These are phyloP conservation scores for Eilema caniola DNA, from an alignment of 2,888 invertebrate genomes.

Conservation along the genomic window DNA sequence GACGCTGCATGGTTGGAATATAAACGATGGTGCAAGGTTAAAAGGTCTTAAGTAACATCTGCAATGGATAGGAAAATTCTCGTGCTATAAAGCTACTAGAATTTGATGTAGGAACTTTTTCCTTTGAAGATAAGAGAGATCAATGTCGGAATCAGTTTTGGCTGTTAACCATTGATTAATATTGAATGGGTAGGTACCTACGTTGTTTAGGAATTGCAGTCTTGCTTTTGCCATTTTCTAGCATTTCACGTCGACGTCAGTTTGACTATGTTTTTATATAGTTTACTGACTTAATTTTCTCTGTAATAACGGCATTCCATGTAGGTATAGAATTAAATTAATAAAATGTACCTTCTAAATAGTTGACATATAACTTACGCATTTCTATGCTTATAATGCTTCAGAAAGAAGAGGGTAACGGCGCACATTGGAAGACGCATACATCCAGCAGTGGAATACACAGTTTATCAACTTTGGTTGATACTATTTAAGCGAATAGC, in stretches of 20 bases:
- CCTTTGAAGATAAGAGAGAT: background rate
- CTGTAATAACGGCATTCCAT: no score
- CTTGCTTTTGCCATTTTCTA: constrained; percentile 23
- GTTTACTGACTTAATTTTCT: background rate
- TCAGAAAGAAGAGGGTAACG: background rate
- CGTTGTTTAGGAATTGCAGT: constrained; percentile 15
- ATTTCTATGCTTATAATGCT: background rate
- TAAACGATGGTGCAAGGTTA: constrained; percentile 21
- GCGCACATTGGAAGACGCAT: background rate
- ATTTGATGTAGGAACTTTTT: background rate
- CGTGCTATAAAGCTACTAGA: background rate
- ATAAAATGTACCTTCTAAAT: no score
- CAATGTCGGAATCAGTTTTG: background rate
- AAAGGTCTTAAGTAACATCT: background rate
- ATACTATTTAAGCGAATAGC: background rate
- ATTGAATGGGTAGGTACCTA: constrained; percentile 30
- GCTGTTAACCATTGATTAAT: background rate
- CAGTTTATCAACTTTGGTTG: background rate
- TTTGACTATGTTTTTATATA: background rate
- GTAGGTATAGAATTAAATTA: no score
- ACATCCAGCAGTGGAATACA: background rate
- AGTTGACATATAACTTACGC: no score
- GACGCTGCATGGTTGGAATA: constrained; percentile 63
- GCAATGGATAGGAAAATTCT: background rate
- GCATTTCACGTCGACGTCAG: constrained; percentile 13